A percentile compares a stretch with the other conserved stretches of the same genome.
Evolutionary conservation across 2,113 vertebrate species (phyloP).

Genomic region (Ciconia maguari): DNA sequence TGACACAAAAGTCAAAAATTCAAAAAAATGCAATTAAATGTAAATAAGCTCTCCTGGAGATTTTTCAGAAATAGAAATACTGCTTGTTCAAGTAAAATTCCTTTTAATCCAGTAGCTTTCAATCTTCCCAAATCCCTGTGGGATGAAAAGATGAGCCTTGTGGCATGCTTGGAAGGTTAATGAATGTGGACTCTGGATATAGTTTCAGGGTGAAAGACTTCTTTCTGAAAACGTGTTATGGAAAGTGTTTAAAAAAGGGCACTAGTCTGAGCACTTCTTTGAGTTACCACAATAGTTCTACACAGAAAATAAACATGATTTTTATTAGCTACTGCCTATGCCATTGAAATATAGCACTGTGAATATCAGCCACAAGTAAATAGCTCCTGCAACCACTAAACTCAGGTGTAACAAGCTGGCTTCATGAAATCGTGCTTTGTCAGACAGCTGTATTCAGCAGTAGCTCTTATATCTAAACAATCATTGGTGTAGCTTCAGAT

Average conservation of each 20-base stretch:
- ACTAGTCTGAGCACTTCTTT: background rate
- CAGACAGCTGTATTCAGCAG: background rate
- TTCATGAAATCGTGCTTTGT: background rate
- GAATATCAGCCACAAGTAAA: background rate
- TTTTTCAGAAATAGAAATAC: conserved; percentile 30
- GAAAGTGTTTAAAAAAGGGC: background rate
- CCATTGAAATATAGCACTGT: background rate
- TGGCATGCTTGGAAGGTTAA: conserved; percentile 23
- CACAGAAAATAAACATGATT: background rate
- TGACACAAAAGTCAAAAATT: background rate
- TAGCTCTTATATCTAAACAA: background rate
- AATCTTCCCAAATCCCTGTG: conserved; percentile 18
- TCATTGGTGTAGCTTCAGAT: background rate
- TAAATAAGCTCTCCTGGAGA: conserved; percentile 22
- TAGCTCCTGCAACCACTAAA: background rate
- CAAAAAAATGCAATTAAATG: background rate
- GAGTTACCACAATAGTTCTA: background rate
- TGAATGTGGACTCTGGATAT: background rate
- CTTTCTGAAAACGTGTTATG: background rate
- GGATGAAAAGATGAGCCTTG: conserved; percentile 38
- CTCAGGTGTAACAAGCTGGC: background rate
- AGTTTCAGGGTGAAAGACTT: background rate
- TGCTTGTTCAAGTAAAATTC: conserved; percentile 30
- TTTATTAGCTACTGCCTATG: background rate
- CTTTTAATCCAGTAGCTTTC: conserved; percentile 34